phyloP scores from a whole-genome alignment of 2,888 invertebrate genomes.

The Macaria notata region DNA sequence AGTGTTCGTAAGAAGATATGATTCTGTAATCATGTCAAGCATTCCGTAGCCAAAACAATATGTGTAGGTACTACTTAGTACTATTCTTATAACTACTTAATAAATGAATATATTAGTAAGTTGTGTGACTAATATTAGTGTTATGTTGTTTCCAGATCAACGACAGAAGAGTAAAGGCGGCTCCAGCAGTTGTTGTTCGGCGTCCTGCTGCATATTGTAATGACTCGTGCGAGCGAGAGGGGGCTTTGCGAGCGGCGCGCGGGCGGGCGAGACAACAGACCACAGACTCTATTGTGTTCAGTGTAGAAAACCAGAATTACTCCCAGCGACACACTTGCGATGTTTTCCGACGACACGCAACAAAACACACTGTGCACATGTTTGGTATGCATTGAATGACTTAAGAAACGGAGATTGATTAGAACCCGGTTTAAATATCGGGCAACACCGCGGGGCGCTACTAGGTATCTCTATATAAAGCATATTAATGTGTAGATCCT shows the following conservation, averaged over 20 bases:
- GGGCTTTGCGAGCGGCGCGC: constrained; percentile 46
- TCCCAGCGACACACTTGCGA: constrained; percentile 57
- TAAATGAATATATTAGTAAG: not conserved
- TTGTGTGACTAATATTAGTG: constrained; percentile 2
- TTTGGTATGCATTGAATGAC: too few relatives aligned
- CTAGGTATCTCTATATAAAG: too few relatives aligned
- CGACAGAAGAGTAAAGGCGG: constrained; percentile 97
- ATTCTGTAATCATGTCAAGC: too few relatives aligned
- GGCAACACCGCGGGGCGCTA: too few relatives aligned
- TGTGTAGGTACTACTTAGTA: too few relatives aligned
- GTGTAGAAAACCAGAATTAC: constrained; percentile 52
- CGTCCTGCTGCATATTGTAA: constrained; percentile 97
- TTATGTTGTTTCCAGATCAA: constrained; percentile 88
- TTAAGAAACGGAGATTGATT: too few relatives aligned
- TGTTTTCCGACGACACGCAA: constrained; percentile 52
- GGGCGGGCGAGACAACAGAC: constrained; percentile 48
- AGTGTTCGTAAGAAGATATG: too few relatives aligned
- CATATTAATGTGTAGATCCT: too few relatives aligned
- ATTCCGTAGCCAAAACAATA: too few relatives aligned
- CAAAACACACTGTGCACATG: not conserved
- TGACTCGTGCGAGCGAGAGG: constrained; percentile 49
- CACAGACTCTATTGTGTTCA: constrained; percentile 73
- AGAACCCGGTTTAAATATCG: too few relatives aligned
- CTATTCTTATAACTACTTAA: too few relatives aligned
- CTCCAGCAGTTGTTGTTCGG: constrained; percentile 96